A percentile compares a stretch with the other conserved stretches of the same genome.
phyloP scores from a whole-genome alignment of 2,888 invertebrate species.

The Chrysina gloriosa region DNA sequence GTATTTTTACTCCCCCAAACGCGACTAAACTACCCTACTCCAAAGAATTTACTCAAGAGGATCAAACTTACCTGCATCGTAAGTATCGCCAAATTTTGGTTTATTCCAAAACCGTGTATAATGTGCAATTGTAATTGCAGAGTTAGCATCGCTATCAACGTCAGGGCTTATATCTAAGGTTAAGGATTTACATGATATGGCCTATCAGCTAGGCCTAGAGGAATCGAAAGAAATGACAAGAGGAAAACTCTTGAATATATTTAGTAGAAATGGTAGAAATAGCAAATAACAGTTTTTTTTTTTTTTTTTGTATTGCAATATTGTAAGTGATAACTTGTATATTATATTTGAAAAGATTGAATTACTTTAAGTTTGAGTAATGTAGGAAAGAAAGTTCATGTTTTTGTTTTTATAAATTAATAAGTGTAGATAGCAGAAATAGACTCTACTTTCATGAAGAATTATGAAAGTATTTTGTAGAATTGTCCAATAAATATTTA shows the following conservation, averaged over 20 bases:
- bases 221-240: constrained; percentile 97
- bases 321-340: constrained; percentile 16
- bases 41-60: constrained; percentile 76
- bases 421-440: too few species aligned
- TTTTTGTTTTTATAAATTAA: too few species aligned
- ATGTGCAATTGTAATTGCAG: constrained; percentile 67
- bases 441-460: too few species aligned
- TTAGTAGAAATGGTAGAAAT: constrained; percentile 62
- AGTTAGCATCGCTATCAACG: constrained; percentile 79
- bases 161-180: constrained; percentile 92
- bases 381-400: too few species aligned
- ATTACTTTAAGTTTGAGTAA: not conserved
- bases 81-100: constrained; percentile 63
- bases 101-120: not conserved
- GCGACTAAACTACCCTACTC: constrained; percentile 76
- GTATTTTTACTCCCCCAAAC: constrained; percentile 72
- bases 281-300: constrained; percentile 27
- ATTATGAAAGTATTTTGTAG: too few species aligned
- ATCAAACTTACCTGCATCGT: constrained; percentile 83
- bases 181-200: constrained; percentile 91
- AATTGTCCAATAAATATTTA: too few species aligned
- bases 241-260: constrained; percentile 93
- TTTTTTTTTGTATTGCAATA: constrained; percentile 3
- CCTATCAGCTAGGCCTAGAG: constrained; percentile 93
- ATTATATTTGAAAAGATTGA: not conserved